phyloP scores from a whole-genome alignment of 2,797 vertebrate genomes.

The Phoebastria nigripes region DNA sequence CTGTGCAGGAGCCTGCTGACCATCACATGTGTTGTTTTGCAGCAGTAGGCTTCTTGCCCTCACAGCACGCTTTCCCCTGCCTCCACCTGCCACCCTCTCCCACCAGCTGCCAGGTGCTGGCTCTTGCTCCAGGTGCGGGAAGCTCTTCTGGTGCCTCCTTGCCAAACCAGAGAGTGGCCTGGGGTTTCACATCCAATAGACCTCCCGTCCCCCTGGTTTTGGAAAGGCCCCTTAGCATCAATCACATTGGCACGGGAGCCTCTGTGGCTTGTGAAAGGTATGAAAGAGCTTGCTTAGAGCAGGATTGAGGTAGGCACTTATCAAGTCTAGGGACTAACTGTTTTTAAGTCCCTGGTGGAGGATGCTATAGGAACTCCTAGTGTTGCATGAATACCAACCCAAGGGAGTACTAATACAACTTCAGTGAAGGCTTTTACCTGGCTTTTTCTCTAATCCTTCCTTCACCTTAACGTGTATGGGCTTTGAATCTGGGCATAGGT shows the following conservation, averaged over 20 bases:
- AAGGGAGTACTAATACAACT: not conserved
- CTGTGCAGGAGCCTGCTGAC: not conserved
- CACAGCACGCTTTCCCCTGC: not conserved
- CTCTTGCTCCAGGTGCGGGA: not conserved
- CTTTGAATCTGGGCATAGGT: not conserved
- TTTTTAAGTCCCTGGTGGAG: not conserved
- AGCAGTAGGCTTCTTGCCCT: not conserved
- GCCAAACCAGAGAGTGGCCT: not conserved
- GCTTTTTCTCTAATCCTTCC: not conserved
- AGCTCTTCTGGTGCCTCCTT: not conserved
- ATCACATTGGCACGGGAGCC: not conserved
- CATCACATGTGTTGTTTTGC: not conserved
- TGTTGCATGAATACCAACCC: not conserved
- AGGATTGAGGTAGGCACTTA: not conserved
- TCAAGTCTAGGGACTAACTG: not conserved
- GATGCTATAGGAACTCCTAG: not conserved
- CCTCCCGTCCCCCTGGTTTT: not conserved
- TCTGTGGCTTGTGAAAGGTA: not conserved
- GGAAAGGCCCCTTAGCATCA: not conserved
- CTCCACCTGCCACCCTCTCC: not conserved
- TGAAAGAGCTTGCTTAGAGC: not conserved
- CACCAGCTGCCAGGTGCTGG: not conserved
- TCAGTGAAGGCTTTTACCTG: not conserved
- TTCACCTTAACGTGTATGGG: not conserved
- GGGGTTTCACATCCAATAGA: not conserved